These are phyloP conservation scores for Pelusios castaneus DNA, from an alignment of 2,113 vertebrate genomes.

Conservation along the genomic window DNA sequence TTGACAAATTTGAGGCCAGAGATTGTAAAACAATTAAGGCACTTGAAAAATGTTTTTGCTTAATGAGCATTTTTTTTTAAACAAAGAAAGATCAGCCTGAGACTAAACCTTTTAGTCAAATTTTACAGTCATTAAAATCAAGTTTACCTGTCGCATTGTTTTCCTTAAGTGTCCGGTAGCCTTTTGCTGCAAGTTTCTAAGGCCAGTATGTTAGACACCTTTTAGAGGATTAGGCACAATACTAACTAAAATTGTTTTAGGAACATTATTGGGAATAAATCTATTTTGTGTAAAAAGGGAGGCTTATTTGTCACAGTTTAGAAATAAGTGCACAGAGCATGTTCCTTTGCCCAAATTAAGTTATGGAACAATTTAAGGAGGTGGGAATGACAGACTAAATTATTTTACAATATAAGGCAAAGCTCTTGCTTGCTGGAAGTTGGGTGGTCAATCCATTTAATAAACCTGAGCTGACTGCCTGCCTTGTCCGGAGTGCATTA, in stretches of 20 bases:
- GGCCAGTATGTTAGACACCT: slow-evolving; percentile 41
- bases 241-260: neutral
- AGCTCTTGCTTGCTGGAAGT: slow-evolving; percentile 41
- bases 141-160: slow-evolving; percentile 16
- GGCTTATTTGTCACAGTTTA: neutral
- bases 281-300: neutral
- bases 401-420: slow-evolving; percentile 56
- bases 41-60: slow-evolving; percentile 75
- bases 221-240: slow-evolving; percentile 38
- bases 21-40: slow-evolving; percentile 78
- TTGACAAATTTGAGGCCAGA: slow-evolving; percentile 72
- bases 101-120: slow-evolving; percentile 20
- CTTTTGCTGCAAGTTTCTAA: slow-evolving; percentile 44
- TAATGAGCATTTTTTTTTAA: slow-evolving; percentile 41
- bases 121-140: slow-evolving; percentile 49
- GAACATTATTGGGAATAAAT: neutral
- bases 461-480: slow-evolving; percentile 72
- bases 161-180: slow-evolving; percentile 31
- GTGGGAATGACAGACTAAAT: slow-evolving; percentile 30
- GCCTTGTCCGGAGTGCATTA: slow-evolving; percentile 43
- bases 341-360: neutral
- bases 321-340: neutral
- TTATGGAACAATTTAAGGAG: neutral
- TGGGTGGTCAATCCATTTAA: slow-evolving; percentile 43
- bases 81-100: slow-evolving; percentile 33